Conservation (phyloP, 2,888 invertebrate species). For the Marasmarcha lunaedactyla region DNA sequence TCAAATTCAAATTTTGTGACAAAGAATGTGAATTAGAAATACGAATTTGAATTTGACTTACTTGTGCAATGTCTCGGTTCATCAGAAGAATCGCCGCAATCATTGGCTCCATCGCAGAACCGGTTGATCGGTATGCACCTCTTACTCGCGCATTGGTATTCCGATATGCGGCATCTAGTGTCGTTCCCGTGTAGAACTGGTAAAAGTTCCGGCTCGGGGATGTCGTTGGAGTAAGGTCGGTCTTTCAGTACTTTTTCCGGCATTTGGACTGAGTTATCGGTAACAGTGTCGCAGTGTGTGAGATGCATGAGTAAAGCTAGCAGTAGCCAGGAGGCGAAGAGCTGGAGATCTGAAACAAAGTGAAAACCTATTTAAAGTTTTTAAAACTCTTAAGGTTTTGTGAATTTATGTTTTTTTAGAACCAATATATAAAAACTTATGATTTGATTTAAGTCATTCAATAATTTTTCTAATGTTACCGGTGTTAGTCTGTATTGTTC, state of each 20-base stretch:
- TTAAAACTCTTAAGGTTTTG: neutral
- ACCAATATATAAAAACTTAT: no score
- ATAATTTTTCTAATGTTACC: no score
- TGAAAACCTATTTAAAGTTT: slow-evolving; percentile 5
- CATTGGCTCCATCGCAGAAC: slow-evolving; percentile 83
- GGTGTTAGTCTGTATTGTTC: no score
- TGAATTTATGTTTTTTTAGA: neutral
- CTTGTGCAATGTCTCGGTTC: slow-evolving; percentile 86
- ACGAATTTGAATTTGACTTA: no score
- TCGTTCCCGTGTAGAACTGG: slow-evolving; percentile 56
- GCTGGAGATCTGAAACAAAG: slow-evolving; percentile 47
- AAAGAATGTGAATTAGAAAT: no score
- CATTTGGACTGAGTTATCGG: slow-evolving; percentile 24
- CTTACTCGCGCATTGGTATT: slow-evolving; percentile 76
- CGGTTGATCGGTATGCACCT: slow-evolving; percentile 77
- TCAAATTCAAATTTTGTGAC: no score
- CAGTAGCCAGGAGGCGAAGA: slow-evolving; percentile 19
- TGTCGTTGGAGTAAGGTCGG: slow-evolving; percentile 23
- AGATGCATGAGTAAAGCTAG: slow-evolving; percentile 30
- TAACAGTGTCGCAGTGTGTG: slow-evolving; percentile 44
- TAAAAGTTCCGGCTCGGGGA: slow-evolving; percentile 48
- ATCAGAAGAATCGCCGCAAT: slow-evolving; percentile 85
- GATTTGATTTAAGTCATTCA: no score
- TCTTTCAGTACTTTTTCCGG: slow-evolving; percentile 5
- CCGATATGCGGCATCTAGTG: slow-evolving; percentile 73